Evolutionary conservation across 2,888 invertebrate genomes (phyloP), one percentile per base, ranked within the genome.

Genomic region (Carabus problematicus): DNA sequence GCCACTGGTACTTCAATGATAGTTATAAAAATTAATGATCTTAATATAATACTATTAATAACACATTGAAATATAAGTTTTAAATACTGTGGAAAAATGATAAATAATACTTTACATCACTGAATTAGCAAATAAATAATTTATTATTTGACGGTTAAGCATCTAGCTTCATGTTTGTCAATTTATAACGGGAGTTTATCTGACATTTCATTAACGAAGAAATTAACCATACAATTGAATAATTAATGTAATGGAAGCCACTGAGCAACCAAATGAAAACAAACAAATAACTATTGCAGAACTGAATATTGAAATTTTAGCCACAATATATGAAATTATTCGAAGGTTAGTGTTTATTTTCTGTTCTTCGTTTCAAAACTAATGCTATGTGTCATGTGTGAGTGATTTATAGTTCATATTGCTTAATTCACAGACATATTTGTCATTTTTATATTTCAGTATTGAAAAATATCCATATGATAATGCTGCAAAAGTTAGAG

Each of bases 401-500:
- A 7, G 0, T 42, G 63, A 54, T 60, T 66, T 49, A 63, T 72
- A 70, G 68, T 40, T 41, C 16, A 67, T 39, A 40, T 68, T 71
- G 70, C 8, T 29, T 67, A 70, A 71, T 60, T 59, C 49, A 64
- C 56, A 56, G 47, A 61, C 29, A 67, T 54, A 63, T 66, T 70
- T 47, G 45, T 14, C 9, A 8, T 41, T 47, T 56, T 75, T 74
- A 72, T 79, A 78, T 80, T 84, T 72, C 79, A 96, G 96, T 78
- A 90, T 96, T 68, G 96, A 96, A 81, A 91, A 94, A 79, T 96
- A 97, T 82, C 92, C 93, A 43, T 90, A 92, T 80, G 97, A 97
- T 79, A 89, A 91, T 71, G 87, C 91, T 4, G 89, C 89, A 43
- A 96, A 95, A 82, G 90, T 91, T 68, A 88, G 92, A 69, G 95